Base-by-base conservation (phyloP, 2,797 vertebrate species). In the Cryptoblepharus egeriae region DNA sequence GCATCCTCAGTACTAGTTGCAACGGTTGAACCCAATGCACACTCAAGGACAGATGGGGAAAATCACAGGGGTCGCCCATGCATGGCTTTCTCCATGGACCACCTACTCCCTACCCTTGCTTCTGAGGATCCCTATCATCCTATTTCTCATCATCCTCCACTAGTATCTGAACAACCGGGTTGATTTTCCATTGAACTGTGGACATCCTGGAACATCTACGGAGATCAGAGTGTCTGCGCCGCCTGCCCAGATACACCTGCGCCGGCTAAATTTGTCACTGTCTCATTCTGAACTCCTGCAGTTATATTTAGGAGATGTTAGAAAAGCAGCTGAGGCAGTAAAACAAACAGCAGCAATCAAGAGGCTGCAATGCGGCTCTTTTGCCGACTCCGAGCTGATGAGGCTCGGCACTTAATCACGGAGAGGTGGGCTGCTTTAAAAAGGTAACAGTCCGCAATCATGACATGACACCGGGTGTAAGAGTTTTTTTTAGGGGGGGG, bases 371-470 rank as follows among this genome's bases (percentile, higher is more conserved):
- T 4, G 11, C 3, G 45, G 87, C 28, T 2, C 79, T 5, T 64
- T 89, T 90, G 75, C 61, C 68, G 81, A 67, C 22, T 0, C 88
- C 32, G 18, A 86, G 90, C 77, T 89, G 90, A 91, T 76, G 79
- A 85, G 58, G 61, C 69, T 92, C 76, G 74, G 78, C 79, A 58
- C 60, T 9, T 91, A 90, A 89, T 69, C 85, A 0, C 74, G 86
- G 88, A 84, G 85, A 86, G 49, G 89, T 77, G 0, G 2, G 79
- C 75, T 64, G 26, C 79, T 88, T 76, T 77, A 65, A 11, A 90
- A 90, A 81, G 90, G 90, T 77, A 81, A 87, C 0, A 1, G 72
- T 77, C 39, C 87, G 77, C 90, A 84, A 88, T 87, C 77, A 79
- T 60, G 20, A 1, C 0, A 52, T 88, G 79, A 75, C 30, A 78